These are phyloP conservation scores for Lordiphosa andalusiaca DNA, from an alignment of 2,888 invertebrate species.

Conservation along the genomic window DNA sequence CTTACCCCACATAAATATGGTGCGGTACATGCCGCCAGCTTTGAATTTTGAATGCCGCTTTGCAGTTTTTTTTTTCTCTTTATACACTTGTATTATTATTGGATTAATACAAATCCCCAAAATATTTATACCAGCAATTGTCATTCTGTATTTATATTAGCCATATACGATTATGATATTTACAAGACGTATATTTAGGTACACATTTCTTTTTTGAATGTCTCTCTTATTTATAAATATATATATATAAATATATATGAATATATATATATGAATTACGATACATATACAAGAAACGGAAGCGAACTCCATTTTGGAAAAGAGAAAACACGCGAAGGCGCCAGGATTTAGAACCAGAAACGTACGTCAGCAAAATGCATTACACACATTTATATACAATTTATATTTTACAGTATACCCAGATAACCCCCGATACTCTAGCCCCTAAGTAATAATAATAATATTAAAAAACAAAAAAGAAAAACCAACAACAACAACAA, in stretches of 20 bases:
- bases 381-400: constrained; percentile 5
- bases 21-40: constrained; percentile 7
- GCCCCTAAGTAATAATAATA: constrained; percentile 61
- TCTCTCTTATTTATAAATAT: constrained; percentile 33
- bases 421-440: constrained; percentile 65
- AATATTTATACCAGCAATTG: constrained; percentile 18
- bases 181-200: constrained; percentile 32
- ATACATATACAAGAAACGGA: constrained; percentile 32
- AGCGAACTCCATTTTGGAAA: too few relatives aligned
- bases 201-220: constrained; percentile 1
- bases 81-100: too few relatives aligned
- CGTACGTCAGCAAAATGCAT: not conserved
- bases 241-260: constrained; percentile 40
- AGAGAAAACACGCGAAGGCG: constrained; percentile 3
- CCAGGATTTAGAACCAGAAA: not conserved
- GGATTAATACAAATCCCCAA: not conserved
- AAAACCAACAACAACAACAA: constrained; percentile 48
- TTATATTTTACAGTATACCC: constrained; percentile 67
- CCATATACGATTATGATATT: constrained; percentile 55
- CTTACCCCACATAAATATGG: constrained; percentile 3
- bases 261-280: constrained; percentile 31
- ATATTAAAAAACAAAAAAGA: constrained; percentile 39
- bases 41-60: constrained; percentile 6
- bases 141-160: constrained; percentile 58
- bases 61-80: too few relatives aligned